Evolutionary conservation across 2,888 invertebrate genomes (phyloP), one percentile per base, ranked within the genome.

Genomic region (Catocala nupta): DNA sequence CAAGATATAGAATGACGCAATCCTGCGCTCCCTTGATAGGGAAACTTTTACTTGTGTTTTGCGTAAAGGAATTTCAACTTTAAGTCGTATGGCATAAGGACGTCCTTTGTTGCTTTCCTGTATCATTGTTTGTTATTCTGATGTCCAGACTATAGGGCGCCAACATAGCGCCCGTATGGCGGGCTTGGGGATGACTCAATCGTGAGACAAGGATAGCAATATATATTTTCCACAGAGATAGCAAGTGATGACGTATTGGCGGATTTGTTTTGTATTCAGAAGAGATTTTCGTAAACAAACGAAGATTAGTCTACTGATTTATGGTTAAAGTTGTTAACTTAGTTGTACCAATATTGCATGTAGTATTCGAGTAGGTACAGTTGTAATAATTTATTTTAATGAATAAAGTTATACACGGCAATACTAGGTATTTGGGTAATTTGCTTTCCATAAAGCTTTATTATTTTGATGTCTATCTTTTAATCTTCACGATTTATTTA

Each of bases 1-100:
- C 84, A 85, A 81, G 81, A 81, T 73, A 72, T 77, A 68, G 71
- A 55, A 80, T 87, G 87, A 89, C 86, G 88, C 73, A 85, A 87
- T 85, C 68, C 80, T 81, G 75, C 67, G 70, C 73, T 78, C 79
- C 78, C 79, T 80, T 81, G 73, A 68, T 65, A 69, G 65, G 65
- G 63, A 66, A 69, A 45, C 48, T 16, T 54, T 36, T 52, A 33
- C 39, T n/a, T 63, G 36, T 51, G 10, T 12, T 42, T 45, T 4
- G n/a, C 1, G 3, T 43, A 64, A 8, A 6, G 52, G 0, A 81
- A 81, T 79, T 61, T 55, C 4, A 39, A 16, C 67, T 63, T 64
- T 82, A 68, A 48, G 2, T 0, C 0, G 0, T 8, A 36, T 3
- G 49, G 0, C 0, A 56, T 81, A 78, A 62, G 65, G 64, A 9